A percentile compares a stretch with the other conserved stretches of the same genome.
Conservation (phyloP, 35 echinoderm and acorn worm species). For the Holothuria glaberrima region DNA sequence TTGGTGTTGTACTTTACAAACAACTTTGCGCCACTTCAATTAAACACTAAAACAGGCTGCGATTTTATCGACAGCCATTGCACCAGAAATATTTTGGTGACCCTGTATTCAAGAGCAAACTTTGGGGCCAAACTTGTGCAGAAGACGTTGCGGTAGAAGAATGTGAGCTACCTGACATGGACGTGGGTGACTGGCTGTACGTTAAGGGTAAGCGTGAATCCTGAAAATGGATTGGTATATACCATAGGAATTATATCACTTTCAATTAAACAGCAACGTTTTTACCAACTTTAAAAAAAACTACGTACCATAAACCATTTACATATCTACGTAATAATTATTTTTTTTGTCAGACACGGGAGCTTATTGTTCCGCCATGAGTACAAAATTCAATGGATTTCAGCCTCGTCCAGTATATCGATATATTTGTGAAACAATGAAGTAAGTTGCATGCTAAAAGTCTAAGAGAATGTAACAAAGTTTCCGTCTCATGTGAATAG, state of each 20-base stretch:
- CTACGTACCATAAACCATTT: too few species aligned
- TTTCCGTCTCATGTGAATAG: too few species aligned
- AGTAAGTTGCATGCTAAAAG: not conserved
- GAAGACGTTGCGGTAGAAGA: not conserved
- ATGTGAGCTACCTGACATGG: constrained; percentile 7
- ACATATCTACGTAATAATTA: not conserved
- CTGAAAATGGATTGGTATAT: too few species aligned
- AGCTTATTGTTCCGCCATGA: not conserved
- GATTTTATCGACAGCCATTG: not conserved
- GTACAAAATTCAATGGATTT: constrained; percentile 23
- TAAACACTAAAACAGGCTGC: too few species aligned
- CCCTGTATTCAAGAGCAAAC: not conserved
- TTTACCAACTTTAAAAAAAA: too few species aligned
- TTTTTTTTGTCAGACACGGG: not conserved
- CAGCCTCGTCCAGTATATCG: not conserved
- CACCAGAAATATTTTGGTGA: not conserved
- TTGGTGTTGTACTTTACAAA: too few species aligned
- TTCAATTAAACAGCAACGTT: too few species aligned
- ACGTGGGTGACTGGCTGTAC: not conserved
- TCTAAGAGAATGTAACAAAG: too few species aligned
- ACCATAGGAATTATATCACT: too few species aligned
- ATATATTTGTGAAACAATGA: constrained; percentile 13
- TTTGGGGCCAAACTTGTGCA: not conserved
- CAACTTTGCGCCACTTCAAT: too few species aligned
- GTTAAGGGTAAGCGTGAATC: not conserved